phyloP scores from a whole-genome alignment of 2,888 invertebrate genomes.

The Thymelicus acteon region DNA sequence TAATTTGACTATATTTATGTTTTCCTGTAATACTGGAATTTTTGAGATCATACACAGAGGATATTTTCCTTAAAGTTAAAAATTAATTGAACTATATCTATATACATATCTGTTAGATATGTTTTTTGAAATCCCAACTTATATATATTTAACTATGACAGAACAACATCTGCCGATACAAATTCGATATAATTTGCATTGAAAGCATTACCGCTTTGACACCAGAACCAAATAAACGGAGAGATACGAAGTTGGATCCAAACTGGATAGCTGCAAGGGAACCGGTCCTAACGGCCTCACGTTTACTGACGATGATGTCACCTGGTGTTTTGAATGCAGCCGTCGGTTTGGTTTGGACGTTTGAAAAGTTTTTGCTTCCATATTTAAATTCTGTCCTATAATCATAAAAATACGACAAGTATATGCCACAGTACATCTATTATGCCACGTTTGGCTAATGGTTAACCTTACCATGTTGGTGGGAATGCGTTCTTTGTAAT shows the following conservation, averaged over 20 bases:
- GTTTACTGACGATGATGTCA: conserved; percentile 35
- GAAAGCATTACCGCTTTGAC: not conserved
- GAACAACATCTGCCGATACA: not conserved
- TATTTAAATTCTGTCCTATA: conserved; percentile 17
- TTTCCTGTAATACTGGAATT: too few species aligned
- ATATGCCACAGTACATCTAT: not conserved
- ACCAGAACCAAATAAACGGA: conserved; percentile 24
- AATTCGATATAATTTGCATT: not conserved
- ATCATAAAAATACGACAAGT: not conserved
- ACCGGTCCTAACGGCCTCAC: conserved; percentile 35
- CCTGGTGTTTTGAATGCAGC: conserved; percentile 28
- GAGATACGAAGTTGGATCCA: conserved; percentile 14
- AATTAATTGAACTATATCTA: too few species aligned
- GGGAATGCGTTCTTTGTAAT: not conserved
- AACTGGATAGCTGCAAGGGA: conserved; percentile 34
- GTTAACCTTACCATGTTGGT: not conserved
- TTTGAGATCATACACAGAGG: too few species aligned
- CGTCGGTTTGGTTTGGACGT: conserved; percentile 9
- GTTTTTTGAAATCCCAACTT: too few species aligned
- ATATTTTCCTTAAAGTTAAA: too few species aligned
- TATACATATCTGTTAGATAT: too few species aligned
- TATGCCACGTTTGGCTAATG: not conserved
- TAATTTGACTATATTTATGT: too few species aligned
- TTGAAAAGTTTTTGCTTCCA: conserved; percentile 9
- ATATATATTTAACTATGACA: not conserved